These are phyloP conservation scores for Conus ventricosus DNA, from an alignment of 1,140 invertebrate genomes.

Conservation along the genomic window DNA sequence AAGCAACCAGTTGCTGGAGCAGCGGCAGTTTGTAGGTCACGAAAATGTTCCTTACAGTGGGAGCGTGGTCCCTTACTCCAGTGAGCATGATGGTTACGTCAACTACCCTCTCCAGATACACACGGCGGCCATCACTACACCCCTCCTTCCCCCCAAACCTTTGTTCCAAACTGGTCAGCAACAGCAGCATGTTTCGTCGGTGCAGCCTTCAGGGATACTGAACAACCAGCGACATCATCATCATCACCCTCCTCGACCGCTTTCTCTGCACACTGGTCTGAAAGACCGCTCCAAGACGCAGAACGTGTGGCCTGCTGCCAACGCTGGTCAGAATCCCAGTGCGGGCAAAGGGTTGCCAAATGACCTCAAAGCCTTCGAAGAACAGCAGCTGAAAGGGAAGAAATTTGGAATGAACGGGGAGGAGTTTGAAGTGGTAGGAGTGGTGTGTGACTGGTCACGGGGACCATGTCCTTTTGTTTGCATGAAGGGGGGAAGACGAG, in stretches of 20 bases:
- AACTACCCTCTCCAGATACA: neutral
- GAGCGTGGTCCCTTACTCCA: neutral
- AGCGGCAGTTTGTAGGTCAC: slow-evolving; percentile 19
- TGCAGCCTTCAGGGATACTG: neutral
- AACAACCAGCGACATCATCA: slow-evolving; percentile 30
- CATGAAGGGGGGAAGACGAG: too few species aligned
- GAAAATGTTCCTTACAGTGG: neutral
- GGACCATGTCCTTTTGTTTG: neutral
- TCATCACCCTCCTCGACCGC: slow-evolving; percentile 21
- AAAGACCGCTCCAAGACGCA: slow-evolving; percentile 45
- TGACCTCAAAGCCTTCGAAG: slow-evolving; percentile 39
- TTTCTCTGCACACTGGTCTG: slow-evolving; percentile 27
- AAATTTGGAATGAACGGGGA: slow-evolving; percentile 58
- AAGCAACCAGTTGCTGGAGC: slow-evolving; percentile 37
- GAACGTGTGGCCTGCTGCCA: slow-evolving; percentile 23
- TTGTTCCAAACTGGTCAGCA: neutral
- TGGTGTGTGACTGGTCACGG: slow-evolving; percentile 45
- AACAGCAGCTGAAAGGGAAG: slow-evolving; percentile 44
- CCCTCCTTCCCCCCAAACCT: slow-evolving; percentile 24
- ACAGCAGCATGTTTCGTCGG: neutral
- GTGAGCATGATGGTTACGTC: neutral
- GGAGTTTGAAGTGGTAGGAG: slow-evolving; percentile 60
- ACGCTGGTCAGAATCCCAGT: neutral
- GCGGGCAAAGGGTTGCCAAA: slow-evolving; percentile 13
- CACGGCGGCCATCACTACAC: slow-evolving; percentile 2